Base-by-base conservation (phyloP, 2,797 vertebrate genomes). In the Neosilurus hyrtlii region DNA sequence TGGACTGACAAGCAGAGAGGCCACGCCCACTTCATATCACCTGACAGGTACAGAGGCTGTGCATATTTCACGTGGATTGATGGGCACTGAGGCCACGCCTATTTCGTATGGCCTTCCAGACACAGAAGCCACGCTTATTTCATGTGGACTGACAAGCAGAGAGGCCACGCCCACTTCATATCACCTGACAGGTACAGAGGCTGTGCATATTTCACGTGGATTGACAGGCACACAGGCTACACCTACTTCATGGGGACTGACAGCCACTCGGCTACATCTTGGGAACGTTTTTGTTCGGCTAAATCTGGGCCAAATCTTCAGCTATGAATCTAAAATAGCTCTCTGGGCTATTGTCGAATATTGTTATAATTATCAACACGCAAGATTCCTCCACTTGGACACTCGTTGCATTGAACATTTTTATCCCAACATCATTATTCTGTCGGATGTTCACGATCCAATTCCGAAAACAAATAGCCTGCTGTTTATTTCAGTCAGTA, bases 401-500 rank as follows among this genome's bases (percentile, higher is more conserved):
- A 75, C 51, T 73, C 63, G 59, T 68, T 49, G 26, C 37, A 73
- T 82, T 82, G 51, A 86, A 83, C 79, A 80, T 79, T 82, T 82
- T 80, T 82, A 84, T 74, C 61, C 76, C 57, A 22, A 51, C 68
- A 63, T 79, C 86, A 85, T 84, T 85, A 86, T 77, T 83, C 70
- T 71, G 30, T 30, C 35, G 76, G 66, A 84, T 74, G 77, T 80
- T 68, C 24, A 35, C n/a, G n/a, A 62, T 76, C 82, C 61, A 61
- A 82, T 82, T 71, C 65, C n/a, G 81, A 85, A 86, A 85, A 56
- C 77, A 57, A 71, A 77, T 62, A 81, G 76, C 14, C 14, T 57
- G 56, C 70, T 83, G 68, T 86, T 84, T 87, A 85, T 85, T 85
- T 56, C 71, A 78, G 72, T 72, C 70, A 26, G 63, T 77, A 56